A percentile compares a stretch with the other conserved stretches of the same genome.
Conservation (phyloP, 2,797 vertebrate species). For the Argyrosomus regius region DNA sequence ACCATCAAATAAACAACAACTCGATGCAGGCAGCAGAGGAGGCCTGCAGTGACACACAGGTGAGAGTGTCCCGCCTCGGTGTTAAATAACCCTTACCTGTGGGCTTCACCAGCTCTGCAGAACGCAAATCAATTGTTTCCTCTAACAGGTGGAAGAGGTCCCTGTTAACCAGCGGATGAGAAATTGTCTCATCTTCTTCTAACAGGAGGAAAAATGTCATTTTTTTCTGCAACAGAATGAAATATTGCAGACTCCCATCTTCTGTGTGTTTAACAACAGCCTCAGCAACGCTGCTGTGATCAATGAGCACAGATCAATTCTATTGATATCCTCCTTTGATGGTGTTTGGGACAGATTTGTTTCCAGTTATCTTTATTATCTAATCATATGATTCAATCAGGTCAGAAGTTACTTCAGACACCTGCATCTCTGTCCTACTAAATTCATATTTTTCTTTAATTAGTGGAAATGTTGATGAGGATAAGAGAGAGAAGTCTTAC, state of each 20-base stretch:
- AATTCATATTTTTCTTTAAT: not conserved
- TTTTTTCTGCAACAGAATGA: not conserved
- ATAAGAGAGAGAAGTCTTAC: not conserved
- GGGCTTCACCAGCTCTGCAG: slow-evolving; percentile 59
- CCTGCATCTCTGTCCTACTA: not conserved
- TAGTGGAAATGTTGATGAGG: not conserved
- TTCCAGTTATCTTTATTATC: not conserved
- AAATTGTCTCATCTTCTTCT: not conserved
- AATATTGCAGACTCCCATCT: not conserved
- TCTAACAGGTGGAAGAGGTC: slow-evolving; percentile 28
- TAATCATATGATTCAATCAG: not conserved
- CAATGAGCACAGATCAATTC: slow-evolving; percentile 4
- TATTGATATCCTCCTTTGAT: slow-evolving; percentile 6
- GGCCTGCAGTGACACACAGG: slow-evolving; percentile 52
- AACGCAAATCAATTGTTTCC: slow-evolving; percentile 49
- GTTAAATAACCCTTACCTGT: slow-evolving; percentile 78
- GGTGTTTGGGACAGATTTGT: not conserved
- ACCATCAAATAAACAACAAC: too few relatives aligned
- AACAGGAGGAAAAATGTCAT: not conserved
- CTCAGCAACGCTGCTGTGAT: not conserved
- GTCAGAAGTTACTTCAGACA: not conserved
- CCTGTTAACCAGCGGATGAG: not conserved
- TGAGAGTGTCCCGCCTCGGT: slow-evolving; percentile 64
- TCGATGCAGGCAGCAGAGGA: slow-evolving; percentile 4
- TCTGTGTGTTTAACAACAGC: too few relatives aligned